phyloP scores from a whole-genome alignment of 2,888 invertebrate genomes.

The Agonopterix subpropinquella region DNA sequence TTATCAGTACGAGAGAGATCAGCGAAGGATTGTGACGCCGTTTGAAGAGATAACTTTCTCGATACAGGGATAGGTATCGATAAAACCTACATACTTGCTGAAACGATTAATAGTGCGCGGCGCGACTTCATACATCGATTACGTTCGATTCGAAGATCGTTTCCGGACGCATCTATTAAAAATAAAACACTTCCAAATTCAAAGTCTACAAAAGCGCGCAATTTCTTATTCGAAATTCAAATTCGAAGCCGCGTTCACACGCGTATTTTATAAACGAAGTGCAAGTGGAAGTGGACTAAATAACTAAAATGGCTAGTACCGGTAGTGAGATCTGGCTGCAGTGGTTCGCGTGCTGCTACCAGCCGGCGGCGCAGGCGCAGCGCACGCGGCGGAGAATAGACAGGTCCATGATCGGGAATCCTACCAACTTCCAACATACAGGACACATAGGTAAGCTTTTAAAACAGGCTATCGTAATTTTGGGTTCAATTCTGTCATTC shows the following conservation, averaged over 20 bases:
- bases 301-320: conserved; percentile 78
- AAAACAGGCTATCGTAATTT: background rate
- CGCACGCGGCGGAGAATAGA: conserved; percentile 86
- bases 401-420: conserved; percentile 96
- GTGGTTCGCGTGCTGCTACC: conserved; percentile 94
- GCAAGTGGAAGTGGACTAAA: conserved; percentile 31
- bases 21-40: conserved; percentile 26
- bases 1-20: conserved; percentile 50
- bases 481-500: too few relatives aligned
- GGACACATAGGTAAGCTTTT: conserved; percentile 73
- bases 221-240: background rate
- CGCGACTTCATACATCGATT: conserved; percentile 24
- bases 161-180: conserved; percentile 11
- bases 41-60: conserved; percentile 15
- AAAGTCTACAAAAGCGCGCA: conserved; percentile 6
- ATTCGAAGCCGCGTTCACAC: too few relatives aligned
- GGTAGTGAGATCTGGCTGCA: conserved; percentile 92
- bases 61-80: conserved; percentile 14
- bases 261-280: too few relatives aligned
- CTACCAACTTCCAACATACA: conserved; percentile 97
- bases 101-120: conserved; percentile 24
- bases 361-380: conserved; percentile 85
- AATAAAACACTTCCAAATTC: conserved; percentile 16
- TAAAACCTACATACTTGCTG: conserved; percentile 14
- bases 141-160: conserved; percentile 22